These are phyloP conservation scores for Dromiciops gliroides DNA, from an alignment of 2,113 vertebrate species.

Conservation along the genomic window DNA sequence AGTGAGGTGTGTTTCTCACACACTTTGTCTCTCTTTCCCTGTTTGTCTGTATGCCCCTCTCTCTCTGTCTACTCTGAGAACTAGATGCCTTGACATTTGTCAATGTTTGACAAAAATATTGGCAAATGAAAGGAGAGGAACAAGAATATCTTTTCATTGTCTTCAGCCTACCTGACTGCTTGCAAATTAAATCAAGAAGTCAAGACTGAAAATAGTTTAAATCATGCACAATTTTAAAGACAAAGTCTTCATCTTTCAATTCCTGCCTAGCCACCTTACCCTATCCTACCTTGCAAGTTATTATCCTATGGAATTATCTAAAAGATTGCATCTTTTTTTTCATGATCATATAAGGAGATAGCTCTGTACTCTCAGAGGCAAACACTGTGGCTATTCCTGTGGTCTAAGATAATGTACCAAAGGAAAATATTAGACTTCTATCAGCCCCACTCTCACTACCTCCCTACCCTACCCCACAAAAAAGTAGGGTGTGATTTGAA, in stretches of 20 bases:
- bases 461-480: background rate
- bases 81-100: background rate
- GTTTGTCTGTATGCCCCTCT: background rate
- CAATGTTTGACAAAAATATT: slow-evolving; percentile 8
- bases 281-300: background rate
- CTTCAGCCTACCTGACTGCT: background rate
- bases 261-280: background rate
- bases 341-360: background rate
- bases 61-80: background rate
- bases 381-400: slow-evolving; percentile 23
- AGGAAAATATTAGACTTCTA: background rate
- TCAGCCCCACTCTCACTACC: background rate
- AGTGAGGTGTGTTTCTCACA: background rate
- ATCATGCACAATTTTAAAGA: background rate
- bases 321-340: background rate
- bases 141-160: slow-evolving; percentile 4
- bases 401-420: background rate
- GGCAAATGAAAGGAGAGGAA: slow-evolving; percentile 13
- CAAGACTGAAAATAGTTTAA: background rate
- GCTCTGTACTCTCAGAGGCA: background rate
- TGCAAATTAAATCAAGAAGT: background rate
- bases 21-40: background rate
- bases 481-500: background rate
- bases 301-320: background rate
- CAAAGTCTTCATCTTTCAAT: slow-evolving; percentile 34